A percentile compares a stretch with the other conserved stretches of the same genome.
Evolutionary conservation across 2,797 vertebrate genomes (phyloP).

Genomic region (Enteromius paludinosus): DNA sequence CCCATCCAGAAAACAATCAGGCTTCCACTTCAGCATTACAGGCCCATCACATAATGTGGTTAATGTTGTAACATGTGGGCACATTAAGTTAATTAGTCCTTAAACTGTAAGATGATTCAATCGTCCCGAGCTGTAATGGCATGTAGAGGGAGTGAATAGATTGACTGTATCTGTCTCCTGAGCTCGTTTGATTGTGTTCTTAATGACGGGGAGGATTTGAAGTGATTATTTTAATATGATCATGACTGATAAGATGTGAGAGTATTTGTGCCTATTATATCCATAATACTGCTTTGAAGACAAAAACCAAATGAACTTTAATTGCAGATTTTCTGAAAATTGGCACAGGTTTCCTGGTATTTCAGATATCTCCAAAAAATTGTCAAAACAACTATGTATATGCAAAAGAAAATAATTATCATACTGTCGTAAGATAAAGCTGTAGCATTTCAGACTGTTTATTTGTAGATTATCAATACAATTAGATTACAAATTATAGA

Average conservation of each 20-base stretch:
- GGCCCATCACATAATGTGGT: slow-evolving; percentile 34
- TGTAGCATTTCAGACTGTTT: neutral
- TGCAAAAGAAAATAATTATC: too few species aligned
- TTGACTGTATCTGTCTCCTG: slow-evolving; percentile 18
- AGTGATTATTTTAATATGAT: slow-evolving; percentile 31
- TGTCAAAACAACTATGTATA: neutral
- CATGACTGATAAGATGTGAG: slow-evolving; percentile 42
- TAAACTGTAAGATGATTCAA: slow-evolving; percentile 43
- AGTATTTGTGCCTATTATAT: slow-evolving; percentile 23
- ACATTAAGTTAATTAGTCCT: slow-evolving; percentile 42
- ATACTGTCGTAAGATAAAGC: neutral
- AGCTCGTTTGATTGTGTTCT: slow-evolving; percentile 2
- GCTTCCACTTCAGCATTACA: slow-evolving; percentile 24
- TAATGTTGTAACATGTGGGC: slow-evolving; percentile 47
- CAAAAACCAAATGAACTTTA: slow-evolving; percentile 52
- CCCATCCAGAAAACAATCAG: slow-evolving; percentile 42
- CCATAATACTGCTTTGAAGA: slow-evolving; percentile 52
- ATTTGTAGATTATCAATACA: neutral
- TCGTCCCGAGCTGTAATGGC: slow-evolving; percentile 27
- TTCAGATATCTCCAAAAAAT: neutral
- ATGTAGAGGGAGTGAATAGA: slow-evolving; percentile 14
- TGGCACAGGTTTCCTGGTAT: slow-evolving; percentile 37
- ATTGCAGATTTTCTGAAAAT: slow-evolving; percentile 67
- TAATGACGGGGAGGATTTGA: slow-evolving; percentile 26
- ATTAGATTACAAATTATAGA: neutral